Evolutionary conservation across 2,888 invertebrate species (phyloP), one percentile per base, ranked within the genome.

Genomic region (Drosophila seclusa): DNA sequence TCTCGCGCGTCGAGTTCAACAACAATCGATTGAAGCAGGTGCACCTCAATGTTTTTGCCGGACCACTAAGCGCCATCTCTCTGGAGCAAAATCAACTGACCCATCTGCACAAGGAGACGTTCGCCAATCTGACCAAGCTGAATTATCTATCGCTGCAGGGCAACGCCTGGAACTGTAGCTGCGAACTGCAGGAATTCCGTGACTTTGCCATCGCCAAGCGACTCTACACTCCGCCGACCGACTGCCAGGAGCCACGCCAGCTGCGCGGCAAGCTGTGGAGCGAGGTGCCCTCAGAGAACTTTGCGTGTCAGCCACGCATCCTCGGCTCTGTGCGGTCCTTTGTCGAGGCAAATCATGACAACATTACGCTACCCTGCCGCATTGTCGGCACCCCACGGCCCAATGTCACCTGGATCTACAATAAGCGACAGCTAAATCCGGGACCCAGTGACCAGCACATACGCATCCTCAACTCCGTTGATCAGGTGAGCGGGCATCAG

Each of bases 161-260:
- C 73, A 98, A 98, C 91, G 96, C 96, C 0, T 98, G 98, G 98
- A 95, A 96, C 71, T 98, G 98, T 91, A 97, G 98, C 90, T 98
- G 98, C 89, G 95, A 96, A 75, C 93, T 98, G 62, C 95, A 96
- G 88, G 94, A 95, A 24, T 96, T 98, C 79, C 95, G 97, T 53
- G 96, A 97, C 88, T 97, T 96, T 95, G 95, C 95, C 18, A 95
- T 96, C 13, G 94, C 95, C 68, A 95, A 95, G 73, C 96, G 96
- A 61, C 93, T 98, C 24, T 96, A 97, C 85, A 96, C 96, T 0
- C 94, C 95, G 27, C 95, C 96, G 2, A 97, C 97, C 40, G 94
- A 95, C 38, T 97, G 97, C 90, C 93, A 94, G 7, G 95, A 96
- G 79, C 98, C 98, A 0, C 91, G 94, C 0, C 94, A 95, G 86